phyloP scores from a whole-genome alignment of 2,888 invertebrate genomes.

The Habroteleia sp. region DNA sequence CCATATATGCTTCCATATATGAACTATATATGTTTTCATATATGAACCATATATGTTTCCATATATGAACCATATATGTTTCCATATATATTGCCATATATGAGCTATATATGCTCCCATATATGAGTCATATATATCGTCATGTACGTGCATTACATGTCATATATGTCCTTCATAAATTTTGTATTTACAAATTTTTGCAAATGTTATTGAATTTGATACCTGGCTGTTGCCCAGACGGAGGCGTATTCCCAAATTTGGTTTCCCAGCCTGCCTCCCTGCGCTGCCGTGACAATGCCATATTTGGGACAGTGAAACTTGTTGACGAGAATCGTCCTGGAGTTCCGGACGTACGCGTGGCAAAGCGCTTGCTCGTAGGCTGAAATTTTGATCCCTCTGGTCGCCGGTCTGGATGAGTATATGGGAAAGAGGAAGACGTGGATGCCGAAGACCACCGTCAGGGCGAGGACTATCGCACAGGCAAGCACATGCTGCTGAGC shows the following conservation, averaged over 20 bases:
- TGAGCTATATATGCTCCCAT: too few species aligned
- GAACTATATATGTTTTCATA: too few species aligned
- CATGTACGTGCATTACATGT: too few species aligned
- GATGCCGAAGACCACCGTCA: conserved; percentile 83
- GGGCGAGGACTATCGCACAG: conserved; percentile 83
- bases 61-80: too few species aligned
- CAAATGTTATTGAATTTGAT: too few species aligned
- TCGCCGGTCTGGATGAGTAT: conserved; percentile 81
- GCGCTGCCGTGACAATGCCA: conserved; percentile 77
- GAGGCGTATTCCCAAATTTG: conserved; percentile 80
- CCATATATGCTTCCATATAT: too few species aligned
- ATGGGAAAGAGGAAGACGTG: conserved; percentile 84
- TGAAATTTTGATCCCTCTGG: conserved; percentile 80
- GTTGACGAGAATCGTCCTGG: conserved; percentile 70
- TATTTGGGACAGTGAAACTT: conserved; percentile 74
- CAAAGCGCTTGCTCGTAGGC: conserved; percentile 83
- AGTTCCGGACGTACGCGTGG: conserved; percentile 79
- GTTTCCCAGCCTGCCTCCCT: conserved; percentile 79
- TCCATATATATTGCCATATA: too few species aligned
- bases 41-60: too few species aligned
- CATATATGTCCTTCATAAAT: too few species aligned
- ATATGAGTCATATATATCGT: too few species aligned
- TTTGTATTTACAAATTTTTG: too few species aligned
- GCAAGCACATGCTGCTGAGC: conserved; percentile 84
- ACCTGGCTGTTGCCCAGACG: conserved; percentile 79